Evolutionary conservation across 2,888 invertebrate species (phyloP).

Genomic region (Ypsolopha sequella): DNA sequence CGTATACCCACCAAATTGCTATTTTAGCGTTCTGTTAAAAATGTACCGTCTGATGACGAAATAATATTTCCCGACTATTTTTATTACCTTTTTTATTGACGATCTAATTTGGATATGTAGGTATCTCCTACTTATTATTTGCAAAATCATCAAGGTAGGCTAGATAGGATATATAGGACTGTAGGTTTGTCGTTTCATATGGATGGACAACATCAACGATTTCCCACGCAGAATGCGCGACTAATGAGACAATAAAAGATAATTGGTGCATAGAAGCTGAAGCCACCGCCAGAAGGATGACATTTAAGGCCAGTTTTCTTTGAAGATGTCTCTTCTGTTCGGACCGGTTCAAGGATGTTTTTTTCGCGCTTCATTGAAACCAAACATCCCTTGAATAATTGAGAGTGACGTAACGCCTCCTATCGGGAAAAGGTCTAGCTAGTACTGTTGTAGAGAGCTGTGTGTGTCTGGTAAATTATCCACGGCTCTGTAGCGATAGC

Average conservation of each 20-base stretch:
- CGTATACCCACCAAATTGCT: no score
- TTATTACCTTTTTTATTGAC: no score
- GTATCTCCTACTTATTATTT: no score
- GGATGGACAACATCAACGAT: slow-evolving; percentile 7
- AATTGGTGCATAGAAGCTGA: slow-evolving; percentile 17
- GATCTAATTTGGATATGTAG: no score
- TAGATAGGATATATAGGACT: no score
- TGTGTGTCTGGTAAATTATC: background rate
- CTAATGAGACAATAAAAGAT: slow-evolving; percentile 23
- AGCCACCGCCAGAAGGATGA: slow-evolving; percentile 3
- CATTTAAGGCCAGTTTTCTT: no score
- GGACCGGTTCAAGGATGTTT: background rate
- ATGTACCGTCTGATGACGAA: no score
- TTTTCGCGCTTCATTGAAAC: background rate
- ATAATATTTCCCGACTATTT: no score
- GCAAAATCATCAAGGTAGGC: no score
- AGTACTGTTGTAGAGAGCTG: background rate
- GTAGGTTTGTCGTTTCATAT: no score
- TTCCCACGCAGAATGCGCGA: slow-evolving; percentile 18
- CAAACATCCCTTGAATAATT: background rate
- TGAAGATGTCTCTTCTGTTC: no score
- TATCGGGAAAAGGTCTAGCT: background rate
- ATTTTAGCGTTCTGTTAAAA: no score
- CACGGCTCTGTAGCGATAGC: background rate
- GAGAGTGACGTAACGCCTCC: background rate